A percentile compares a stretch with the other conserved stretches of the same genome.
phyloP scores from a whole-genome alignment of 2,888 invertebrate genomes.

The Patella depressa region DNA sequence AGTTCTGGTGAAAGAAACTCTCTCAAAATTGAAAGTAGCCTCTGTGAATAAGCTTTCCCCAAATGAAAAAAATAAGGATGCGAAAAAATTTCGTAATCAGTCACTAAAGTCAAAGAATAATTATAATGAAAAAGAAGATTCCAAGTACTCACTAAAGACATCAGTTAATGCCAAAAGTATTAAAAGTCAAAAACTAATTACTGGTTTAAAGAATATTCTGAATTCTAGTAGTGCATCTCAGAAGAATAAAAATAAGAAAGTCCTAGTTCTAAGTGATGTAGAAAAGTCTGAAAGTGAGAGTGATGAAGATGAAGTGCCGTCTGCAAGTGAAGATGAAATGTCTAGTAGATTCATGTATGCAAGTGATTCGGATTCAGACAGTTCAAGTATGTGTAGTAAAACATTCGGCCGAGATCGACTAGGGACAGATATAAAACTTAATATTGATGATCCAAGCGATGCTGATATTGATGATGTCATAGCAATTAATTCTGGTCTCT shows the following conservation, averaged over 20 bases:
- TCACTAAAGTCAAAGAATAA: not conserved
- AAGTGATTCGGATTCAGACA: not conserved
- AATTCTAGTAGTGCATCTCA: not conserved
- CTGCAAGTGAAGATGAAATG: not conserved
- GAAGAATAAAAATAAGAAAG: not conserved
- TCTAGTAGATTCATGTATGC: no score
- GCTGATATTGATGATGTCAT: not conserved
- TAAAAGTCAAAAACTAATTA: not conserved
- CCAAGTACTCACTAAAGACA: not conserved
- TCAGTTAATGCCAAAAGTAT: not conserved
- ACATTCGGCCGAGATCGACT: not conserved
- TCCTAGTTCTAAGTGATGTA: not conserved
- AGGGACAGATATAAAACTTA: not conserved
- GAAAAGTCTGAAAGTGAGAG: not conserved
- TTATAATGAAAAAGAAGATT: not conserved
- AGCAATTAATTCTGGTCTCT: no score
- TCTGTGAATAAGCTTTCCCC: not conserved
- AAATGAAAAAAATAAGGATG: not conserved
- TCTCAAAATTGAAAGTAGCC: no score
- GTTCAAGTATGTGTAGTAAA: conserved; percentile 10
- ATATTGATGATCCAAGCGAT: not conserved
- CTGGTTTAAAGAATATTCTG: not conserved
- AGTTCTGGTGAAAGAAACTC: not conserved
- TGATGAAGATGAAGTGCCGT: not conserved
- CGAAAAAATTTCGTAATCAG: not conserved